Evolutionary conservation across 2,797 vertebrate species (phyloP), one percentile per base, ranked within the genome.

Genomic region (Pipistrellus kuhlii): DNA sequence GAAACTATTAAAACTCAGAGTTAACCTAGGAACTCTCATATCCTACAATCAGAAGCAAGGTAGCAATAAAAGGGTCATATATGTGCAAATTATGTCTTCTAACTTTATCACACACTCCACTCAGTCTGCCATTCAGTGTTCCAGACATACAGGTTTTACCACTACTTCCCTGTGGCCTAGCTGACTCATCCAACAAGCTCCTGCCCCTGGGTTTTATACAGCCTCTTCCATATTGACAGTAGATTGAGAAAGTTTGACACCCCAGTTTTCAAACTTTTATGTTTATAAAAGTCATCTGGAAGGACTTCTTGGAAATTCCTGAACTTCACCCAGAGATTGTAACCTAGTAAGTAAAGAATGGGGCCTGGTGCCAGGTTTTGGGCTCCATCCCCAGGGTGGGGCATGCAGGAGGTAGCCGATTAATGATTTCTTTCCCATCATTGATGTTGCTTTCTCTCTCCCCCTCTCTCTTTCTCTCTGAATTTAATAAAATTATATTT

Each of bases 231-330:
- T 1, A 32, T 20, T 17, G 25, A 77, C 4, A 64, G n/a, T n/a
- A 57, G 25, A 51, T 6, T 71, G 76, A 88, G 72, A 84, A 78
- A 57, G 14, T 41, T 1, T 35, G n/a, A 25, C 5, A 13, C 5
- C 55, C 12, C 25, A 23, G 6, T 73, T 88, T 57, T 93, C 35
- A 77, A 66, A 17, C 32, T 75, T 73, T 44, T 8, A 30, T 69
- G 17, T 38, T 2, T 9, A 20, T 7, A 20, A 25, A 7, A 86
- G 25, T 5, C n/a, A 13, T 6, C 30, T n/a, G 12, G 20, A 8
- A 78, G 59, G 44, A 30, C 48, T 72, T 85, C 38, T 66, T 35
- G 23, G 23, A 77, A 35, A 68, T 76, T 93, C 21, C 62, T 68
- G 48, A 48, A 21, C 64, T 12, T 9, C 8, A 13, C 32, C 4